Percentiles rank a stretch among this genome's conserved stretches.
These are phyloP conservation scores for Melierax canorus DNA, from an alignment of 2,113 vertebrate genomes.

Conservation along the genomic window DNA sequence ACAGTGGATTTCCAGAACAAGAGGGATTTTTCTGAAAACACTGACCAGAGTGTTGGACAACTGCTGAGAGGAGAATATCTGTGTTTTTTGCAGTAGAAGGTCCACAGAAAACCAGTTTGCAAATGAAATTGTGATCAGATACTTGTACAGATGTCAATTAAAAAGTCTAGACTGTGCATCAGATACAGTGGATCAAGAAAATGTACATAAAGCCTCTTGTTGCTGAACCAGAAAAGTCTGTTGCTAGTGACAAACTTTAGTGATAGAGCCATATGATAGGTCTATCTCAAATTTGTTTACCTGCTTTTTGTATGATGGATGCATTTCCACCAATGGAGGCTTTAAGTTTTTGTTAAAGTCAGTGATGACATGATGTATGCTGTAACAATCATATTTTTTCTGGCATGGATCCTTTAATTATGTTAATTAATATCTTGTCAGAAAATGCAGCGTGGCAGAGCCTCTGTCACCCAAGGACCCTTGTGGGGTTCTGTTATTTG, in stretches of 20 bases:
- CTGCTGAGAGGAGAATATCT: background rate
- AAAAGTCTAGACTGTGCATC: background rate
- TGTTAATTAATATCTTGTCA: background rate
- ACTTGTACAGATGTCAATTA: background rate
- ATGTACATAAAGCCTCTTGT: accelerated
- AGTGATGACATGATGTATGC: background rate
- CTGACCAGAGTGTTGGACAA: background rate
- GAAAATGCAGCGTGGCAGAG: background rate
- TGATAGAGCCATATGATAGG: background rate
- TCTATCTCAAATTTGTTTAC: background rate
- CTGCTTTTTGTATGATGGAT: background rate
- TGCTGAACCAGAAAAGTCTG: background rate
- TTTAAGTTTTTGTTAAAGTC: background rate
- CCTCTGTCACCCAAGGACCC: background rate
- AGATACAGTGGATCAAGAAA: background rate
- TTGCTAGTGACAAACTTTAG: background rate
- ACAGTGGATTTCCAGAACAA: background rate
- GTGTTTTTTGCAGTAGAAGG: background rate
- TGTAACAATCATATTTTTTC: background rate
- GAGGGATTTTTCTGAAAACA: background rate
- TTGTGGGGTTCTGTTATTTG: background rate
- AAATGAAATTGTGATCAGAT: background rate
- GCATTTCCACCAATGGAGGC: background rate
- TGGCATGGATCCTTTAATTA: background rate
- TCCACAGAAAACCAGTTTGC: background rate